phyloP scores from a whole-genome alignment of 2,797 vertebrate species.

The Dendrocincla tyrannina region DNA sequence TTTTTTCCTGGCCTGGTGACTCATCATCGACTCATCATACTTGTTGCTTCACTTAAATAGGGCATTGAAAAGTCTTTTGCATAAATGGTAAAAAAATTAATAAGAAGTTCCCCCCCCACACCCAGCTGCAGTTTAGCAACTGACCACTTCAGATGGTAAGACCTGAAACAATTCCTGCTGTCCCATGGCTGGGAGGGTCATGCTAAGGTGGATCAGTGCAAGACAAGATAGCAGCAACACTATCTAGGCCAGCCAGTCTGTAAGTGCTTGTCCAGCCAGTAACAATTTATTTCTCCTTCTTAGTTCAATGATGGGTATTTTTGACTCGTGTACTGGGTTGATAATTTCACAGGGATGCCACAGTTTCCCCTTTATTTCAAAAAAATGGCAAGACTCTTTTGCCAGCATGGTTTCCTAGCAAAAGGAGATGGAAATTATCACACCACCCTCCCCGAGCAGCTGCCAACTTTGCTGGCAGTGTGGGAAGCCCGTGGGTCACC shows the following conservation, averaged over 20 bases:
- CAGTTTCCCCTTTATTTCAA: background rate
- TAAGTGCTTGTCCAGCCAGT: fast-evolving
- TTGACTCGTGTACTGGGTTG: fast-evolving
- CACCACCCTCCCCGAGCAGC: background rate
- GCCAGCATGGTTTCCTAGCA: background rate
- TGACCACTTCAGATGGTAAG: background rate
- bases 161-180: background rate
- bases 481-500: background rate
- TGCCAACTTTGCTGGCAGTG: fast-evolving
- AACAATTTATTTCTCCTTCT: background rate
- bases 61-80: background rate
- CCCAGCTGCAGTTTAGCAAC: background rate
- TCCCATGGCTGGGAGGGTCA: background rate
- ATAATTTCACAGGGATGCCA: background rate
- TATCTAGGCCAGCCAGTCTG: background rate
- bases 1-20: conserved; percentile 44
- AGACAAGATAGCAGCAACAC: background rate
- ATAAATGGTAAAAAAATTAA: background rate
- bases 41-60: background rate
- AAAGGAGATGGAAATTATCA: background rate
- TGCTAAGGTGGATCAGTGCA: fast-evolving
- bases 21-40: conserved; percentile 22
- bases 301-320: background rate
- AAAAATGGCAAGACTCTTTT: background rate
- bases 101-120: background rate